Evolutionary conservation across 2,888 invertebrate genomes (phyloP).

Genomic region (Anticlea derivata): DNA sequence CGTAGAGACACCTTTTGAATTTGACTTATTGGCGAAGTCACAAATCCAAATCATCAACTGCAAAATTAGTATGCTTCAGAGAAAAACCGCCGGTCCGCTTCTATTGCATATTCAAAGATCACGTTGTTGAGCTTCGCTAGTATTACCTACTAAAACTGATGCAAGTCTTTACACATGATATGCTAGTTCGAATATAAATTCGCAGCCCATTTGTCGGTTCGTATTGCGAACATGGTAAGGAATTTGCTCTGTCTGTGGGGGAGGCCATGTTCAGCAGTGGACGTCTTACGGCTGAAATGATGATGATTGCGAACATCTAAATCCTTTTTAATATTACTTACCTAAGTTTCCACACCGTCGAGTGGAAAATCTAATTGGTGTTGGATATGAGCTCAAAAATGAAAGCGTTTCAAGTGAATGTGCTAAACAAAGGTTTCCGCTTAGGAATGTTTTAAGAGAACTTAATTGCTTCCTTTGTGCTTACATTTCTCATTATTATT

Average conservation of each 20-base stretch:
- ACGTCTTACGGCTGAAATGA: too few species aligned
- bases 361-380: constrained; percentile 68
- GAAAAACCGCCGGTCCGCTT: not conserved
- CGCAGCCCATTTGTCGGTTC: not conserved
- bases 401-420: constrained; percentile 37
- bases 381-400: constrained; percentile 51
- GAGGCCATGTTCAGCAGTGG: too few species aligned
- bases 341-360: constrained; percentile 61
- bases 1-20: too few species aligned
- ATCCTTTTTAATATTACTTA: constrained; percentile 51
- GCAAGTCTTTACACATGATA: not conserved
- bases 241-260: too few species aligned
- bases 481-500: constrained; percentile 34
- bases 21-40: too few species aligned
- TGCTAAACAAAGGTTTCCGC: constrained; percentile 47
- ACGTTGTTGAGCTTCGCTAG: not conserved
- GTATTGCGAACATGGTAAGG: too few species aligned
- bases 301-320: constrained; percentile 25
- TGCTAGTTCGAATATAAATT: not conserved
- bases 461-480: constrained; percentile 56
- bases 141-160: not conserved
- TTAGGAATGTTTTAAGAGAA: constrained; percentile 50
- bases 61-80: not conserved
- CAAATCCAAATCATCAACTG: too few species aligned
- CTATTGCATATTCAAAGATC: not conserved